A percentile compares a stretch with the other conserved stretches of the same genome.
Conservation (phyloP, 2,113 vertebrate genomes). For the Bombycilla garrulus region DNA sequence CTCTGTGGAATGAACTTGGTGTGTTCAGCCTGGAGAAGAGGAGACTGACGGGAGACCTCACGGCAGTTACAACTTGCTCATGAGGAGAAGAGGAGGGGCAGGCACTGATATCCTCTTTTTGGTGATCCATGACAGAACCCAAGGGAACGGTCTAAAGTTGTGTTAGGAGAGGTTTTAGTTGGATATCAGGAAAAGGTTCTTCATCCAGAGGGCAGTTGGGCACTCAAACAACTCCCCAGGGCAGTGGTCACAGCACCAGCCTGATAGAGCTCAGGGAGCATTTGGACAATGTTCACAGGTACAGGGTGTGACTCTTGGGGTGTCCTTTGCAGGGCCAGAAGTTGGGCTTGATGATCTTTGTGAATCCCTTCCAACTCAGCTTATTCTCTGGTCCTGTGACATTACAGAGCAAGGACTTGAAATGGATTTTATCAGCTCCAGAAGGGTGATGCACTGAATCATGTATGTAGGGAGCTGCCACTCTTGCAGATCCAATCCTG, state of each 20-base stretch:
- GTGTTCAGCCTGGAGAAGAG: not conserved
- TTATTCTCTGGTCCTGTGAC: not conserved
- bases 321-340: not conserved
- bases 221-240: no score
- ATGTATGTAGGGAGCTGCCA: not conserved
- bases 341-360: accelerated
- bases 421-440: not conserved
- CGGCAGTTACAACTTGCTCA: accelerated
- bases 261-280: not conserved
- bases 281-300: not conserved
- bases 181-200: not conserved
- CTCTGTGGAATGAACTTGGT: not conserved
- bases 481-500: not conserved
- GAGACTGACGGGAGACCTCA: not conserved
- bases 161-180: not conserved
- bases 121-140: not conserved
- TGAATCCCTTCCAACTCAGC: not conserved
- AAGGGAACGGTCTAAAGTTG: not conserved
- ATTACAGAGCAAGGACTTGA: not conserved
- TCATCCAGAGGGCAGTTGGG: accelerated
- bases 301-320: not conserved
- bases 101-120: not conserved
- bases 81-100: not conserved
- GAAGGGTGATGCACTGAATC: not conserved
- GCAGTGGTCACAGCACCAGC: not conserved